Conservation (phyloP, 1,140 invertebrate genomes). For the Aphidius ervi region DNA sequence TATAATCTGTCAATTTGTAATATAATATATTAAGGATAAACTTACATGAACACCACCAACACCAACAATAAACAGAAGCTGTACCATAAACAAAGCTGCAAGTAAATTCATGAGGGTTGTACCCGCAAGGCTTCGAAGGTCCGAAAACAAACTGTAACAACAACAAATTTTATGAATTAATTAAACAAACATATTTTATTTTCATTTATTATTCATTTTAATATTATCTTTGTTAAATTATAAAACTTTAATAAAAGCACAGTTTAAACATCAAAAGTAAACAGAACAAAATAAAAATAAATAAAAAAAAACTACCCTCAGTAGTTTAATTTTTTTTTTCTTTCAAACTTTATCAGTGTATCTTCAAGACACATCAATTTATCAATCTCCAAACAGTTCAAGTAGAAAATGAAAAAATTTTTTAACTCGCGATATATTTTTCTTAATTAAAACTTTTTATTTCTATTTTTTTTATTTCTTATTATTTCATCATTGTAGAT, state of each 20-base stretch:
- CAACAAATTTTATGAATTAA: constrained; percentile 22
- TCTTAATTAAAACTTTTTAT: no score
- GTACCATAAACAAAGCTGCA: constrained; percentile 64
- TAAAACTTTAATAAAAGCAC: neutral
- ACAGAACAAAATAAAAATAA: neutral
- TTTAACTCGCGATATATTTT: no score
- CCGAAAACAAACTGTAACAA: constrained; percentile 64
- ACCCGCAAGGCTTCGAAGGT: constrained; percentile 61
- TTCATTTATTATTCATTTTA: neutral
- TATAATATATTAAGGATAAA: constrained; percentile 7
- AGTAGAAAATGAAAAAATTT: no score
- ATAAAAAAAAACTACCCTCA: no score
- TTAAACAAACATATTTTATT: constrained; percentile 12
- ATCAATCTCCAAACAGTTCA: no score
- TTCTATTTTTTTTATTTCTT: no score
- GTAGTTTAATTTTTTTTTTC: no score
- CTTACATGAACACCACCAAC: constrained; percentile 64
- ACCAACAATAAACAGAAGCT: constrained; percentile 66
- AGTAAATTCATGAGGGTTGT: constrained; percentile 66
- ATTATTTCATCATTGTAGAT: no score
- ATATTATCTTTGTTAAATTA: no score
- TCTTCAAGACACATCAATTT: no score
- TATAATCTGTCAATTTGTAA: no score
- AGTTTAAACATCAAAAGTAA: neutral
- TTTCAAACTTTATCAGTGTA: no score